A percentile compares a stretch with the other conserved stretches of the same genome.
Evolutionary conservation across 2,797 vertebrate genomes (phyloP).

Genomic region (Anguilla obscura): DNA sequence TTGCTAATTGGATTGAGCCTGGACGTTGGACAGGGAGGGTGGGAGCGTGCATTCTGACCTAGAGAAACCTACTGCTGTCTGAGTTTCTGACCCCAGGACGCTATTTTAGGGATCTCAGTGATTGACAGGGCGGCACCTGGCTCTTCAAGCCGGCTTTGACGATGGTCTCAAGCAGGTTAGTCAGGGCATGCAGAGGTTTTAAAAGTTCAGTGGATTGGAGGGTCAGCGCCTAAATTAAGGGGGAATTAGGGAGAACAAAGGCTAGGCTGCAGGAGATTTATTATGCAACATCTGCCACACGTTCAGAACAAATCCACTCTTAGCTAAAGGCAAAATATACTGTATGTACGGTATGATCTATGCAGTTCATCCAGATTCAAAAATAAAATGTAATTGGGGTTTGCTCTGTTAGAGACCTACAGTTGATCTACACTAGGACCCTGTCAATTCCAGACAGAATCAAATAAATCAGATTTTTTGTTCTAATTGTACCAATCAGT

Average conservation of each 20-base stretch:
- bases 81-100: background rate
- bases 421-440: background rate
- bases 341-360: background rate
- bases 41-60: background rate
- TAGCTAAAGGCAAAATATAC: background rate
- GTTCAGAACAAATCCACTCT: background rate
- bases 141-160: background rate
- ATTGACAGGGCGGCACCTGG: background rate
- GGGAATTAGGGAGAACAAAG: background rate
- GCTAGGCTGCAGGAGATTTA: background rate
- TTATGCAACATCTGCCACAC: background rate
- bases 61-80: background rate
- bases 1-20: background rate
- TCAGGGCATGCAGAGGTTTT: background rate
- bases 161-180: background rate
- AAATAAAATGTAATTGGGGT: no score
- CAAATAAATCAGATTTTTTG: background rate
- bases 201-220: background rate
- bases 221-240: background rate
- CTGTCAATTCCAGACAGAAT: background rate
- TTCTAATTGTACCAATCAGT: background rate
- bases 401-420: no score
- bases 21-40: background rate
- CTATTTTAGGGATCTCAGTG: background rate
- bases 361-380: background rate